phyloP scores from a whole-genome alignment of 1,140 invertebrate species.

The Drosophila pseudoobscura region DNA sequence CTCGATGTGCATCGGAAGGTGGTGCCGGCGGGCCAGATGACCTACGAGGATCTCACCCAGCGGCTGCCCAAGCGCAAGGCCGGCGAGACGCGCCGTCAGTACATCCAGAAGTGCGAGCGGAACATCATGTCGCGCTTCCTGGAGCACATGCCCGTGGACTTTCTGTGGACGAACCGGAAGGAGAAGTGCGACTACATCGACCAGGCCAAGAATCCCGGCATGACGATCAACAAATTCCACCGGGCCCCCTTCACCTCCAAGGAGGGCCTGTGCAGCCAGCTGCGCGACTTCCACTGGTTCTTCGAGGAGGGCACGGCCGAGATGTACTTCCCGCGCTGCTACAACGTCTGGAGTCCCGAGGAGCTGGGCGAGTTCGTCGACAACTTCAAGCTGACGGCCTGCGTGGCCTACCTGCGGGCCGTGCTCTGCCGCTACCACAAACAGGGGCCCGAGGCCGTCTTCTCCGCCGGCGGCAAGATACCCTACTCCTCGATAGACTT shows the following conservation, averaged over 20 bases:
- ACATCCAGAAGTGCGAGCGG: conserved; percentile 85
- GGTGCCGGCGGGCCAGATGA: conserved; percentile 70
- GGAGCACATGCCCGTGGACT: conserved; percentile 90
- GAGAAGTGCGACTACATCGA: conserved; percentile 87
- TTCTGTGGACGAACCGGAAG: conserved; percentile 93
- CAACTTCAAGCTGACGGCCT: conserved; percentile 94
- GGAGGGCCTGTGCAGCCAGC: conserved; percentile 92
- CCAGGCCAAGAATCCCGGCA: conserved; percentile 80
- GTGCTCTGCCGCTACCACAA: conserved; percentile 86
- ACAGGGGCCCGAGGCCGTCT: conserved; percentile 85
- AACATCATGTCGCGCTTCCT: conserved; percentile 87
- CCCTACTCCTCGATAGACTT: conserved; percentile 90
- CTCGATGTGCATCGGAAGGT: conserved; percentile 85
- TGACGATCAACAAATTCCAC: conserved; percentile 86
- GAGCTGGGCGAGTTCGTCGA: conserved; percentile 94
- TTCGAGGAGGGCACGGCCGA: conserved; percentile 91
- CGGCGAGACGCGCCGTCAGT: conserved; percentile 76
- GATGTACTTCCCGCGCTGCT: conserved; percentile 93
- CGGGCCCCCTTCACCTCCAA: conserved; percentile 95
- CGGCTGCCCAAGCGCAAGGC: conserved; percentile 75
- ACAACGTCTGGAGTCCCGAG: conserved; percentile 93
- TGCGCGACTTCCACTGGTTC: conserved; percentile 95
- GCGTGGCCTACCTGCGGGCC: conserved; percentile 92
- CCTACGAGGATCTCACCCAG: conserved; percentile 78
- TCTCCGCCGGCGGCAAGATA: conserved; percentile 86